Evolutionary conservation across 2,797 vertebrate genomes (phyloP), one percentile per base, ranked within the genome.

Genomic region (Eupleurogrammus muticus): DNA sequence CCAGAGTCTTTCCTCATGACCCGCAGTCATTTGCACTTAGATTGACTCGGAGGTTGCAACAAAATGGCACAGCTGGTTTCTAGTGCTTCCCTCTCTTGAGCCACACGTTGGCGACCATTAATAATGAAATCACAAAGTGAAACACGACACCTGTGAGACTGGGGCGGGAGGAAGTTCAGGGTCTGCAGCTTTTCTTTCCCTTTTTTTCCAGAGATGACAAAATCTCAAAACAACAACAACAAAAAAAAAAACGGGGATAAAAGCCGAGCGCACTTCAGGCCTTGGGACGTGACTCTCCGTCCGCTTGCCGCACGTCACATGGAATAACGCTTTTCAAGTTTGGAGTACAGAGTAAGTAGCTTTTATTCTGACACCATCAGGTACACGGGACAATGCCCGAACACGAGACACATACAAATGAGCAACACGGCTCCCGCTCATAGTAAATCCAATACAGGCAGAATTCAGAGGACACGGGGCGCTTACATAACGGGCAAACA

Each of bases 1-100:
- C 85, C 79, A 77, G 61, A 82, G 84, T 81, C 81, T 83, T 89
- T 90, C 86, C 88, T 83, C 69, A 64, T 89, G 87, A 90, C 89
- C 83, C 73, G 80, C 82, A 91, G 89, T 93, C 91, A 93, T 94
- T 93, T 93, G 90, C 90, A 93, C 93, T 92, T 92, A 90, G 78
- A 92, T 90, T 93, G 93, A 94, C 92, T 92, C 77, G 46, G 73
- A 86, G 90, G 91, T 92, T 89, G 91, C 23, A 49, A 80, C 86
- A 84, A 89, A 91, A 93, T 85, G 91, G 84, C 86, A 87, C 81
- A 81, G 77, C 81, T 85, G 85, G 85, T 73, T 79, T 78, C 75
- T 49, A 60, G 77, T 73, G 52, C 80, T 76, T 70, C 63, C 40
- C 74, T 40, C 81, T 79, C 75, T 80, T 62, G 67, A 79, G 80